These are phyloP conservation scores for Tangara arthus DNA, from an alignment of 2,797 vertebrate species.

Conservation along the genomic window DNA sequence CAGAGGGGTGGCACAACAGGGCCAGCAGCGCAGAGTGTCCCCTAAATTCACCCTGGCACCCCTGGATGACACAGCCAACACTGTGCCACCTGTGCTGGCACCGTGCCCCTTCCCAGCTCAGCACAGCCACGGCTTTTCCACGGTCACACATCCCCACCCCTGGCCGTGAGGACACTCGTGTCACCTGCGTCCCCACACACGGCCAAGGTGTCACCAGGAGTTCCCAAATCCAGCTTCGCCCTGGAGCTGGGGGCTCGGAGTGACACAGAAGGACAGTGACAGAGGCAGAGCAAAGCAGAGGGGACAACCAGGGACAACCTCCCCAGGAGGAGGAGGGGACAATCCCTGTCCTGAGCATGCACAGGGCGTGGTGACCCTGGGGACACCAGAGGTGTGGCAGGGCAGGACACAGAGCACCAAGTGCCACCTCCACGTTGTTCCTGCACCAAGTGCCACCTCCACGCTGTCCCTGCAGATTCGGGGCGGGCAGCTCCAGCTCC, in stretches of 20 bases:
- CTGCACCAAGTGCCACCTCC: no score
- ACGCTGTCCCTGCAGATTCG: neutral
- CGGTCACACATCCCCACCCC: neutral
- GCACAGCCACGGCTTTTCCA: neutral
- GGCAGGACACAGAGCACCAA: neutral
- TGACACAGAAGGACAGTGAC: neutral
- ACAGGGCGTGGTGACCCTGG: no score
- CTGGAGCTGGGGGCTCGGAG: neutral
- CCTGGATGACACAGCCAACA: rapidly evolving
- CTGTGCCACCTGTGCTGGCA: rapidly evolving
- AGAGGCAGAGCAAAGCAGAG: conserved; percentile 33
- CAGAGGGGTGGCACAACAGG: neutral
- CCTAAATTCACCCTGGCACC: rapidly evolving
- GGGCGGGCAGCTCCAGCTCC: neutral
- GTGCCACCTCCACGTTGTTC: neutral
- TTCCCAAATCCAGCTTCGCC: neutral
- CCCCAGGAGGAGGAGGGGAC: neutral
- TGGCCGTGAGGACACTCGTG: rapidly evolving
- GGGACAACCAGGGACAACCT: neutral
- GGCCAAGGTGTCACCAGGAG: rapidly evolving
- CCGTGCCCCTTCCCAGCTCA: neutral
- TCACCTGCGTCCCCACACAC: neutral
- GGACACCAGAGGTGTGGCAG: rapidly evolving
- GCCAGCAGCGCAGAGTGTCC: rapidly evolving
- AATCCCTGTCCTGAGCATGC: no score